These are phyloP conservation scores for Aproaerema taeniolella DNA, from an alignment of 2,888 invertebrate genomes.

Conservation along the genomic window DNA sequence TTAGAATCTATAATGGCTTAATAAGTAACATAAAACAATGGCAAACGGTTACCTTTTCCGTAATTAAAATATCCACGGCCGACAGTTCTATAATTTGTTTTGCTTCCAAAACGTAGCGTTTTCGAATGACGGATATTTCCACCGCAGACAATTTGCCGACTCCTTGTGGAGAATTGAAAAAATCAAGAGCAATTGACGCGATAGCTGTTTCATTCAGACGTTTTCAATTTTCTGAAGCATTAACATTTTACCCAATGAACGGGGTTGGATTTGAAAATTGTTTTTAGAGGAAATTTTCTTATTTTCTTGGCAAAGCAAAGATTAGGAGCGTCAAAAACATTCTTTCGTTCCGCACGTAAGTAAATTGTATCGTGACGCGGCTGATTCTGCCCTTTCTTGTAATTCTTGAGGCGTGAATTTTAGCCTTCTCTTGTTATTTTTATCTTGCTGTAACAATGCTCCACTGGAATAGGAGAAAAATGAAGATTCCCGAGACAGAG, in stretches of 20 bases:
- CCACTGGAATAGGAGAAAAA: too few species aligned
- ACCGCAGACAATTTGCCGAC: slow-evolving; percentile 12
- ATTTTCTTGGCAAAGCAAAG: slow-evolving; percentile 6
- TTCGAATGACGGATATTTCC: slow-evolving; percentile 11
- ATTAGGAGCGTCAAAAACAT: slow-evolving; percentile 16
- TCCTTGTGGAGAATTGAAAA: slow-evolving; percentile 12
- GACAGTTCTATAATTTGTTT: slow-evolving; percentile 20
- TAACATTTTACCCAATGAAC: slow-evolving; percentile 17
- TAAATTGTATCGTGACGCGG: slow-evolving; percentile 16
- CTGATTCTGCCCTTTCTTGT: slow-evolving; percentile 10
- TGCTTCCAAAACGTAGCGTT: slow-evolving; percentile 13
- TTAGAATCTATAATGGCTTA: too few species aligned
- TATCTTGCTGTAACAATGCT: too few species aligned
- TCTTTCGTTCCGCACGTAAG: slow-evolving; percentile 13
- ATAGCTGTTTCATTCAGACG: slow-evolving; percentile 12
- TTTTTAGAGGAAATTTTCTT: slow-evolving; percentile 7
- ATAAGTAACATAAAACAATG: too few species aligned
- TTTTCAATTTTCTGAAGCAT: slow-evolving; percentile 17
- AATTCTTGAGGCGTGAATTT: slow-evolving; percentile 4
- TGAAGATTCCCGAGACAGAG: too few species aligned
- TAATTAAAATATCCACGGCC: too few species aligned
- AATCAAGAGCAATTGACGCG: slow-evolving; percentile 17
- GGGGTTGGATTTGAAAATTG: slow-evolving; percentile 15
- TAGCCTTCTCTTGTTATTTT: neutral
- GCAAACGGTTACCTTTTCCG: too few species aligned